Base-by-base conservation (phyloP, 2,888 invertebrate species). In the Arge pagana region DNA sequence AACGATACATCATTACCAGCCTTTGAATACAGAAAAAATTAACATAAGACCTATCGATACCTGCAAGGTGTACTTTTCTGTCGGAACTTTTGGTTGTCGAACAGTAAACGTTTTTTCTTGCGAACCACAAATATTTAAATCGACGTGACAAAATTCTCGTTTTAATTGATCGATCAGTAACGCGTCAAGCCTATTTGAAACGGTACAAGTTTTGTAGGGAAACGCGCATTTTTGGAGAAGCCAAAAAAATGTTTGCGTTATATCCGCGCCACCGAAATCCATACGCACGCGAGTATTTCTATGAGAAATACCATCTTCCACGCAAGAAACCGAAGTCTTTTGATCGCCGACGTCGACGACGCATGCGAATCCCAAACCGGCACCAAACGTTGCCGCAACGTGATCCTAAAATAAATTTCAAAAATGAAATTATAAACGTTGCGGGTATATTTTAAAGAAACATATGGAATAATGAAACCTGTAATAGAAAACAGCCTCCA, bases 321-420 rank as follows among this genome's bases (percentile, higher is more conserved):
- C 94, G 79, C 96, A 97, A 2, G 94, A 94, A 15, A 97, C 89
- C 0, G 95, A 93, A 0, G 93, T 94, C 79, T 96, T 96, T 73
- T 96, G 93, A 71, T 96, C 96, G 0, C 96, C 96, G 45, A 96
- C 88, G 73, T 96, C 96, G 0, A 97, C 90, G 1, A 96, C 94
- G 78, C 96, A 96, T 0, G 95, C 96, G 67, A 88, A 90, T 40
- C 88, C 86, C 11, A 91, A 76, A 8, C 92, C 92, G 13, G 90
- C 87, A 3, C 92, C 92, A 78, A 91, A 92, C 8, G 90, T 89
- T 5, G 91, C 89, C 37, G 90, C 89, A 2, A 92, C 91, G 66
- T 91, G 90, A 77, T 92, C 92, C 85, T 88, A 72, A 26, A 76
- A 68, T 36, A 37, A 60, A 36, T 35, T 42, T 2, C 11, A 16